Base-by-base conservation (phyloP, 2,888 invertebrate species). In the Dynastes tityus region DNA sequence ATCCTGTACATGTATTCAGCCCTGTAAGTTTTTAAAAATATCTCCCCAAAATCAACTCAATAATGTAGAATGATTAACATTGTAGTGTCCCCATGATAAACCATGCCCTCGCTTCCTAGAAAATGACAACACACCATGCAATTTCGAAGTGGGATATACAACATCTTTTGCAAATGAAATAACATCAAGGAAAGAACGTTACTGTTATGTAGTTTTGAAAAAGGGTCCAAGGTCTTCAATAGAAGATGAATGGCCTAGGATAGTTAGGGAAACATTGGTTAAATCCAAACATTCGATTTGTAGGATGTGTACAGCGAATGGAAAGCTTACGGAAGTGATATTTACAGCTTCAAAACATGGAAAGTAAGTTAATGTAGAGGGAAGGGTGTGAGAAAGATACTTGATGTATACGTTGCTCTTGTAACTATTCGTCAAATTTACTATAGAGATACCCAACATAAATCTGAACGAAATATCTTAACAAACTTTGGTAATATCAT, bases 11-110 rank as follows among this genome's bases (percentile, higher is more conserved):
- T 82, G 92, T 95, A 0, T 94, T 95, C 87, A 93, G 96, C 64
- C 97, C 97, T 49, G 94, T 95, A 90, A 90, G 90, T 77, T 82
- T 61, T 67, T n/a, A 45, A 45, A 29, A 67, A 80, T 77, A 55
- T 27, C 32, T 63, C 4, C 11, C 5, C 1, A 16, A 45, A 55
- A 22, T 70, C 51, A 27, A 27, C 53, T 53, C 11, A 1, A 78
- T 67, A 78, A 77, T 29, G 76, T 65, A 70, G 22, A 67, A 74
- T 37, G 73, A 49, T 73, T 65, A 71, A 16, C 58, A 67, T 22
- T 88, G 82, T 87, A 95, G 90, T 98, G 98, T 87, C 95, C 97
- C 0, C 96, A 97, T 85, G 95, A 97, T 83, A 87, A 89, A 29
- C 84, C 90, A 0, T 98, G 98, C 86, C 98, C 98, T 0, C 90